Conservation (phyloP, 23 tunicate genomes). For the Styela plicata region DNA sequence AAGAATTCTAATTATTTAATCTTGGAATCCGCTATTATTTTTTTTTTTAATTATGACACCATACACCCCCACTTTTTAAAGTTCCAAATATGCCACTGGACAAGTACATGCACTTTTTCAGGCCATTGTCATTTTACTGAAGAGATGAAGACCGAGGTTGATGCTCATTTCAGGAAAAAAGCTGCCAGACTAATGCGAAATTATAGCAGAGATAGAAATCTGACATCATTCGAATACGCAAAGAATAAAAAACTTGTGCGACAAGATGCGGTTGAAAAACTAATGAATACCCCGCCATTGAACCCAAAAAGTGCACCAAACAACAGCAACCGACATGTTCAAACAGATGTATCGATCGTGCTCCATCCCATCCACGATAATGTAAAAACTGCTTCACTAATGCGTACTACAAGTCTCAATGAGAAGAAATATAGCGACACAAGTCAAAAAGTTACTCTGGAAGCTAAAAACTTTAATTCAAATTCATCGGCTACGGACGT, state of each 20-base stretch:
- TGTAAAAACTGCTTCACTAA: background rate
- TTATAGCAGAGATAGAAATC: constrained; percentile 22
- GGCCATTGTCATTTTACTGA: constrained; percentile 58
- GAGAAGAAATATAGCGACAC: background rate
- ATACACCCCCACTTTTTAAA: too few relatives aligned
- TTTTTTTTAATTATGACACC: too few relatives aligned
- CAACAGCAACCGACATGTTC: background rate
- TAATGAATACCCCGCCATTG: background rate
- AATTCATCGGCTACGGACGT: background rate
- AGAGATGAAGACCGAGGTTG: constrained; percentile 71
- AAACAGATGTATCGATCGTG: background rate
- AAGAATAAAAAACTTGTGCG: background rate
- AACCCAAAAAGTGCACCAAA: background rate
- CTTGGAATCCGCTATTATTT: too few relatives aligned
- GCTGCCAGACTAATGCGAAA: constrained; percentile 21
- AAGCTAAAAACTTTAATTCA: background rate
- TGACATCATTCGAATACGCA: constrained; percentile 5
- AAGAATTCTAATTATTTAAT: too few relatives aligned
- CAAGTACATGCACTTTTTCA: background rate
- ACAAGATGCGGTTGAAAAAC: background rate
- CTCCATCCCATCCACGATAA: background rate
- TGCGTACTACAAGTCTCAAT: background rate
- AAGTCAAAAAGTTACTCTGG: background rate
- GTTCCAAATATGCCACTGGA: background rate
- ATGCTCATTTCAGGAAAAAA: constrained; percentile 35